Conservation (phyloP, 2,888 invertebrate species). For the Drosophila mimetica region DNA sequence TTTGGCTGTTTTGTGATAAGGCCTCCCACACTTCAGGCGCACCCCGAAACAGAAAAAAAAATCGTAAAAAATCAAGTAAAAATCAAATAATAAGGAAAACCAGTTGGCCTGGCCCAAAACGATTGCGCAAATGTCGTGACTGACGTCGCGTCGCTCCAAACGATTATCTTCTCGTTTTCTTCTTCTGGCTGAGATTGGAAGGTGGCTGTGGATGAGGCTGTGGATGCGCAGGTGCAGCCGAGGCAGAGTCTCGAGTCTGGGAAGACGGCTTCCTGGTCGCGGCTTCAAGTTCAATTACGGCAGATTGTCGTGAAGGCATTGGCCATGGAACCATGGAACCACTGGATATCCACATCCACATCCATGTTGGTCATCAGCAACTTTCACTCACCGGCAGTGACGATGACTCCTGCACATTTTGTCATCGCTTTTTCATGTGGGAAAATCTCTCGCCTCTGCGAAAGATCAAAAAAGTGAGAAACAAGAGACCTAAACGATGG, state of each 20-base stretch:
- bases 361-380: constrained; percentile 48
- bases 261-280: constrained; percentile 59
- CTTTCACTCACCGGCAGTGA: constrained; percentile 36
- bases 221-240: constrained; percentile 50
- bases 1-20: constrained; percentile 13
- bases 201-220: background rate
- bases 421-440: constrained; percentile 44
- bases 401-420: constrained; percentile 37
- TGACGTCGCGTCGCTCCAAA: constrained; percentile 50
- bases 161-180: constrained; percentile 35
- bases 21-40: constrained; percentile 8
- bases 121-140: constrained; percentile 72
- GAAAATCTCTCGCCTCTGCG: constrained; percentile 47
- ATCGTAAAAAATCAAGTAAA: constrained; percentile 5
- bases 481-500: constrained; percentile 3
- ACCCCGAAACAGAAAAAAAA: background rate
- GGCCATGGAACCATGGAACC: constrained; percentile 45
- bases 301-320: constrained; percentile 68
- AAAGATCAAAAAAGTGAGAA: background rate
- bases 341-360: background rate
- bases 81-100: constrained; percentile 9
- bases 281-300: constrained; percentile 71
- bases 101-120: constrained; percentile 23
- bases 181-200: constrained; percentile 13
- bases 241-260: constrained; percentile 1